Base-by-base conservation (phyloP, 2,113 vertebrate species). In the Scophthalmus maximus region DNA sequence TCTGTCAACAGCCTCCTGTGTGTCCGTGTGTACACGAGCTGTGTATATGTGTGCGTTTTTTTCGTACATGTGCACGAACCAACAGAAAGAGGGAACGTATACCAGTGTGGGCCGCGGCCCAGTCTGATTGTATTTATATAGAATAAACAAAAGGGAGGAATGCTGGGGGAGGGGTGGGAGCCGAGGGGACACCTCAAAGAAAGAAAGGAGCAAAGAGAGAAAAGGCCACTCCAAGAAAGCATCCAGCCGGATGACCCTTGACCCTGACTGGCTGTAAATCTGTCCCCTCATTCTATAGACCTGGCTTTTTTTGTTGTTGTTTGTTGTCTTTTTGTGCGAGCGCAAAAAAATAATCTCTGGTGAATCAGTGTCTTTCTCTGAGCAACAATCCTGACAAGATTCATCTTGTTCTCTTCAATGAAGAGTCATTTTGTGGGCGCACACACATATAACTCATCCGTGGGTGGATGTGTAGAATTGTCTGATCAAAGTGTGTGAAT, bases 211-310 rank as follows among this genome's bases (percentile, higher is more conserved):
- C 34, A 77, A 62, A 74, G 67, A 79, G 80, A 92, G 81, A 92
- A 92, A 92, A 87, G 83, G 88, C 69, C 81, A 83, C 88, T 92
- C 80, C 84, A 91, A 91, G 88, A 91, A 91, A 92, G 89, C 92
- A 92, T 91, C 89, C 83, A 88, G 87, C 88, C 76, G 22, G 76
- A 85, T 64, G 91, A 91, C 92, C 92, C 49, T 56, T 83, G 89
- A 91, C 92, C 91, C 85, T 32, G 60, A 71, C 79, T 86, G 90
- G 87, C 91, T 92, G 89, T 94, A 94, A 94, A 94, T 93, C 92
- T 91, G 84, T 85, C 88, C 83, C 55, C 79, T 87, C 36, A 51
- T 87, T 91, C 84, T 90, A 85, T 85, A 62, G 82, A 40, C 46
- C 32, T 55, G 26, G 76, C 38, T 65, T 59, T 71, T 75, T 65